phyloP scores from a whole-genome alignment of 2,888 invertebrate genomes.

The Dinocampus coccinellae region DNA sequence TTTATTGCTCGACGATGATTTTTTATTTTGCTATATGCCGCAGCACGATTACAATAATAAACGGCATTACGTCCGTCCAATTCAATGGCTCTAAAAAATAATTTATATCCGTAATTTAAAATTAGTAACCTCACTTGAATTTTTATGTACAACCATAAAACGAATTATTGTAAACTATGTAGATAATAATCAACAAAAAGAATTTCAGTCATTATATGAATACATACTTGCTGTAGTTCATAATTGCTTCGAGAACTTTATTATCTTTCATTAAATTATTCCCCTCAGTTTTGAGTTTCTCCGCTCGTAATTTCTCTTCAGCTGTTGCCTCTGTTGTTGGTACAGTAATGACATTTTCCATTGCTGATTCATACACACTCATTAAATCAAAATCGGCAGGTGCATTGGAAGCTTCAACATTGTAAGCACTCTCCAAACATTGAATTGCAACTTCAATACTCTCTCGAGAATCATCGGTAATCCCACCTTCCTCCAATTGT shows the following conservation, averaged over 20 bases:
- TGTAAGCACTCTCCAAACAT: conserved; percentile 93
- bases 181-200: background rate
- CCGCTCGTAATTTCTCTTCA: conserved; percentile 79
- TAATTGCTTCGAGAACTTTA: conserved; percentile 84
- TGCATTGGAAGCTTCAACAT: conserved; percentile 73
- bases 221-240: conserved; percentile 80
- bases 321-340: conserved; percentile 66
- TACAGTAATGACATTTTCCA: conserved; percentile 49
- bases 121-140: conserved; percentile 22
- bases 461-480: conserved; percentile 73
- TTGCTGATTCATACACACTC: conserved; percentile 68
- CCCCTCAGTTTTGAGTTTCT: conserved; percentile 88
- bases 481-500: conserved; percentile 71
- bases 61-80: conserved; percentile 91
- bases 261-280: conserved; percentile 90
- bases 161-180: background rate
- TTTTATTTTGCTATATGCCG: conserved; percentile 91
- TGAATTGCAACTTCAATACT: conserved; percentile 95
- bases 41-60: conserved; percentile 97
- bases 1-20: conserved; percentile 87
- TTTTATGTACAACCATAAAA: background rate
- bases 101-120: conserved; percentile 38
- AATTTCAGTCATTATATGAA: background rate
- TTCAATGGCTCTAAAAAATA: conserved; percentile 81
- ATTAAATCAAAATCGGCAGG: conserved; percentile 68